Evolutionary conservation across 2,797 vertebrate genomes (phyloP).

Genomic region (Pelodytes ibericus): DNA sequence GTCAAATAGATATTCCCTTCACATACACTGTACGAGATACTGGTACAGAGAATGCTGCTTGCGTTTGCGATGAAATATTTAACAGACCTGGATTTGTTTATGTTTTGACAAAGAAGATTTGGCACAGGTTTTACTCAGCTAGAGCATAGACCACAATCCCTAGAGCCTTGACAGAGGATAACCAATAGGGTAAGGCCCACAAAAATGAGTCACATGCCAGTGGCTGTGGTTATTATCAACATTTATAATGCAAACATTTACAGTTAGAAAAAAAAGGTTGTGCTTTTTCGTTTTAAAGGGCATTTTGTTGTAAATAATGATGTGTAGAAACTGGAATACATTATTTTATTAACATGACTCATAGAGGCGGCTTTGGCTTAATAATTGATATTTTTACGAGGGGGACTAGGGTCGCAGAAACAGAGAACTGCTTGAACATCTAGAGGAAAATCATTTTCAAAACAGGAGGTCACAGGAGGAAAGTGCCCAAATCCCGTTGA

Average conservation of each 20-base stretch:
- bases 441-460: constrained; percentile 53
- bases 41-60: too few relatives aligned
- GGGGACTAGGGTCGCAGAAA: constrained; percentile 33
- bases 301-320: constrained; percentile 5
- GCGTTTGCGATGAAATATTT: too few relatives aligned
- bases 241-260: neutral
- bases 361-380: constrained; percentile 6
- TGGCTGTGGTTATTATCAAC: neutral
- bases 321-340: neutral
- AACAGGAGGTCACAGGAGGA: constrained; percentile 54
- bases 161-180: too few relatives aligned
- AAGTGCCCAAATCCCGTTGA: constrained; percentile 50
- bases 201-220: too few relatives aligned
- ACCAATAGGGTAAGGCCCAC: too few relatives aligned
- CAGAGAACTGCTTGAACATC: constrained; percentile 36
- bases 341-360: constrained; percentile 45
- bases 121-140: too few relatives aligned
- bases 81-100: too few relatives aligned
- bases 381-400: constrained; percentile 35
- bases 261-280: neutral
- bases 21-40: too few relatives aligned
- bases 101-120: too few relatives aligned
- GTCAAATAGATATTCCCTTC: too few relatives aligned
- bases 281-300: neutral
- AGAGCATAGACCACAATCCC: too few relatives aligned